Evolutionary conservation across 1,140 invertebrate genomes (phyloP), one percentile per base, ranked within the genome.

Genomic region (Hycleus phaleratus): DNA sequence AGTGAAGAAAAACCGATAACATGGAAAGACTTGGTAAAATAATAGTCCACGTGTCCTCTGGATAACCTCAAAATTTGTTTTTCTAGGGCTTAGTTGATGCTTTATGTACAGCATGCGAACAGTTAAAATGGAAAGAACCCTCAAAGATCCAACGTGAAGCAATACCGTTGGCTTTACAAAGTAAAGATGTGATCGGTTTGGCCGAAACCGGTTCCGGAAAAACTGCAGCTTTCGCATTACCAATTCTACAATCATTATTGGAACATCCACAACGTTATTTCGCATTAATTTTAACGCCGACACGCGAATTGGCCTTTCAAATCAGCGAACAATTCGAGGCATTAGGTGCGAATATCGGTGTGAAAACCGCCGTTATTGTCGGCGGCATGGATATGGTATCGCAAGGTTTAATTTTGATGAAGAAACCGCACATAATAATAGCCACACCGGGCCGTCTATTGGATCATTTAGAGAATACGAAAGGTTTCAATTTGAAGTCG

Each of bases 141-240:
- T 90, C 94, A 5, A 93, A 93, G 77, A 98, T 99, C 70, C 97
- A 99, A 74, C 83, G 79, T 44, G 93, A 98, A 78, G 81, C 95
- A 1, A 91, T 98, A 70, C 95, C 96, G 6, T 71, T 94, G 10
- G 88, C 93, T 3, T 73, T 98, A 32, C 76, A 91, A 80, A 94
- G 94, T 77, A 90, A 90, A 77, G 96, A 99, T 78, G 83, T 98
- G 0, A 97, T 99, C 68, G 96, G 95, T 12, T 75, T 98, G 48
- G 95, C 96, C 2, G 95, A 98, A 78, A 99, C 96, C 3, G 95
- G 97, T 5, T 98, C 95, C 4, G 96, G 97, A 10, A 99, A 99
- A 78, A 99, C 97, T 1, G 97, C 89, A 32, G 93, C 97, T 0
- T 99, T 99, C 79, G 93, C 93, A 1, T 70, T 99, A 52, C 97